These are phyloP conservation scores for Phalangium opilio DNA, from an alignment of 2,888 invertebrate genomes.

Conservation along the genomic window DNA sequence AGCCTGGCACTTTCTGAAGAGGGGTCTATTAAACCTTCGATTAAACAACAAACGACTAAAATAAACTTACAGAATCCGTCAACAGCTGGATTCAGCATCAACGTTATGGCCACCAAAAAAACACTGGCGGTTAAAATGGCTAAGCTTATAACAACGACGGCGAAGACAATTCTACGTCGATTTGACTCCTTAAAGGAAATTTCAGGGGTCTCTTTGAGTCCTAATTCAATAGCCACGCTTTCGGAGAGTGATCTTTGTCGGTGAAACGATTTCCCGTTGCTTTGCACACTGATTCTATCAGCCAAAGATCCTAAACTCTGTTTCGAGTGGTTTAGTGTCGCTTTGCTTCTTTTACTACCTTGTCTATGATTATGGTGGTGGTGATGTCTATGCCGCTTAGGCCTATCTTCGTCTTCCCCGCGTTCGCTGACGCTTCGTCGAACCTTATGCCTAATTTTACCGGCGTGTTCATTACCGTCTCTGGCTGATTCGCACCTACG, in stretches of 20 bases:
- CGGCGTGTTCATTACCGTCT: conserved; percentile 6
- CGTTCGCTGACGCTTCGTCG: conserved; percentile 13
- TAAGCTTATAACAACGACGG: conserved; percentile 7
- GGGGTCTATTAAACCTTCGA: too few species aligned
- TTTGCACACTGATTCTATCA: too few species aligned
- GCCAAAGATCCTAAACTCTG: too few species aligned
- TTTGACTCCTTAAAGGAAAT: conserved; percentile 11
- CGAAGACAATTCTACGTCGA: conserved; percentile 9
- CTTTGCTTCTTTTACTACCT: too few species aligned
- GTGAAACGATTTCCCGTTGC: conserved; percentile 3
- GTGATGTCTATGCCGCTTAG: too few species aligned
- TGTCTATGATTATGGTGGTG: too few species aligned
- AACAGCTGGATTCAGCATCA: conserved; percentile 12
- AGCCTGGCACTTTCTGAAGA: too few species aligned
- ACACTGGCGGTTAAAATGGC: conserved; percentile 8
- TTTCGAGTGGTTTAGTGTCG: too few species aligned
- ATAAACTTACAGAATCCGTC: conserved; percentile 15
- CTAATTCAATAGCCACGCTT: conserved; percentile 12
- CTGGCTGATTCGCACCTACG: conserved; percentile 9
- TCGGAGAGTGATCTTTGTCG: conserved; percentile 11
- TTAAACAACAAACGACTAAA: too few species aligned
- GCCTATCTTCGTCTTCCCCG: neutral
- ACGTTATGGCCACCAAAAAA: conserved; percentile 9
- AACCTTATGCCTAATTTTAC: conserved; percentile 5
- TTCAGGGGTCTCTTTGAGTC: conserved; percentile 12